Base-by-base conservation (phyloP, 2,797 vertebrate species). In the Leuciscus waleckii region DNA sequence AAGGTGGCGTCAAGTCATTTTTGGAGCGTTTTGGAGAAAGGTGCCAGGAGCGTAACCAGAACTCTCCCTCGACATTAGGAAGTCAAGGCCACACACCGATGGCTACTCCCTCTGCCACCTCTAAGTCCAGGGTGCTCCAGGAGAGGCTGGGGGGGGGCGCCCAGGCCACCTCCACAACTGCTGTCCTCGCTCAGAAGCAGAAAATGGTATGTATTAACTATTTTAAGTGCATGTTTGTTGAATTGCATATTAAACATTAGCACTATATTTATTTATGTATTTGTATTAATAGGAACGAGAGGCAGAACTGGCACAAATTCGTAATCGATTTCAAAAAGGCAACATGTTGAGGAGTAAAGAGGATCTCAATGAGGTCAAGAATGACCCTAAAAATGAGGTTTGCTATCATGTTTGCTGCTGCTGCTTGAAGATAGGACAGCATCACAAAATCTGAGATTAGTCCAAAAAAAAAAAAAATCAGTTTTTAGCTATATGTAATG, bases 11-110 rank as follows among this genome's bases (percentile, higher is more conserved):
- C 17, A 99, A 98, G 87, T 96, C 97, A 86, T 98, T 99, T 89
- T 92, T 98, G 93, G 97, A 98, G 90, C 96, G 96, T 71, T 99
- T 99, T 93, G 97, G 95, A 75, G 97, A 99, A 87, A 92, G 90
- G 88, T 97, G 96, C 89, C 96, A 97, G 84, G 96, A 98, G 71
- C 95, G 90, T 9, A 92, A 89, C 86, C 75, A 94, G 37, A 94
- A 92, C 85, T 95, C 96, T 39, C 91, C 93, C 37, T 88, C 90
- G 1, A 76, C 76, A 26, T 91, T 79, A 58, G 35, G 91, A 0
- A 79, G 88, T 21, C 92, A 93, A 26, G 91, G 49, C 41, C 61
- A 37, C 86, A 89, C 92, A 69, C 83, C 94, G 1, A 5, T 78
- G 29, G 89, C 94, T 75, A 96, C 95, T 23, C 92, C 94, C 0